phyloP scores from a whole-genome alignment of 2,888 invertebrate genomes.

The Rutpela maculata region DNA sequence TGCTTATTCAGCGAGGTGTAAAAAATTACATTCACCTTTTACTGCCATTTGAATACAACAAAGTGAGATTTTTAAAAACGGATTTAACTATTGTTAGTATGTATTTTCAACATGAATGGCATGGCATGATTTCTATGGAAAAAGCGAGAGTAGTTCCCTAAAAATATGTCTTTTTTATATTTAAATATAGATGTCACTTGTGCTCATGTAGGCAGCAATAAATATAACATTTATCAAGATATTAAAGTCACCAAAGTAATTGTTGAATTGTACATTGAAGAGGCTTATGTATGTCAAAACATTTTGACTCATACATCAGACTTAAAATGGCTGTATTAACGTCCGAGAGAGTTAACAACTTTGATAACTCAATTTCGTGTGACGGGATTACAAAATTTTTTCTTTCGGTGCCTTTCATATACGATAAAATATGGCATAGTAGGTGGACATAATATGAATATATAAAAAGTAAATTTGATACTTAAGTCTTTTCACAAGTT shows the following conservation, averaged over 20 bases:
- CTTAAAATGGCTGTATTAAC: conserved; percentile 53
- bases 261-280: conserved; percentile 50
- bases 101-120: conserved; percentile 20
- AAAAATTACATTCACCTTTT: conserved; percentile 8
- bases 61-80: conserved; percentile 57
- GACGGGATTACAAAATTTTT: conserved; percentile 39
- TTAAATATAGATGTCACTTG: conserved; percentile 37
- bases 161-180: conserved; percentile 44
- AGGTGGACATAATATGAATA: conserved; percentile 39
- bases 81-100: conserved; percentile 49
- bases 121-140: conserved; percentile 21
- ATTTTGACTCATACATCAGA: conserved; percentile 65
- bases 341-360: conserved; percentile 49
- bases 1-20: conserved; percentile 18
- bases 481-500: conserved; percentile 41
- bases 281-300: conserved; percentile 59
- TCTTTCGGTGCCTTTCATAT: conserved; percentile 37
- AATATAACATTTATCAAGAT: conserved; percentile 49
- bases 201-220: conserved; percentile 44
- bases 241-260: conserved; percentile 44
- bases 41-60: conserved; percentile 15
- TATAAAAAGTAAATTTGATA: conserved; percentile 41
- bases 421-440: conserved; percentile 38
- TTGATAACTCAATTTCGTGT: conserved; percentile 55
- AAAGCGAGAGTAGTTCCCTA: conserved; percentile 35